These are phyloP conservation scores for Odocoileus virginianus DNA, from an alignment of 2,113 vertebrate species.

Conservation along the genomic window DNA sequence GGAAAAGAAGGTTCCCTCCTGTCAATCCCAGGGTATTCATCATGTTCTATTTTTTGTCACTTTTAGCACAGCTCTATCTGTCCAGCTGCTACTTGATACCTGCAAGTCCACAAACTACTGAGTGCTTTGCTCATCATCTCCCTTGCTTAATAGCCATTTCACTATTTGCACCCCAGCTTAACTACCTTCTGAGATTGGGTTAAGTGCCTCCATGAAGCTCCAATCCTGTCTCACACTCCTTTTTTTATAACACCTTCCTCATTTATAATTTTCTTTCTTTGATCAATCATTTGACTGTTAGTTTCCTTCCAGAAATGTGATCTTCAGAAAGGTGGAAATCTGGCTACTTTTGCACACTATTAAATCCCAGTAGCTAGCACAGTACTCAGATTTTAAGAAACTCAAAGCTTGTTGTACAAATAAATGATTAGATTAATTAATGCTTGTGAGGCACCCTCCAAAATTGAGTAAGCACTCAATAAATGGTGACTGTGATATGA, in stretches of 20 bases:
- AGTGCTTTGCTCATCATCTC: neutral
- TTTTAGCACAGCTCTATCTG: neutral
- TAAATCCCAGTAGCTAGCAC: neutral
- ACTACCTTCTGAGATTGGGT: neutral
- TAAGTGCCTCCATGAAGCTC: neutral
- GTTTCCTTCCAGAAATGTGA: neutral
- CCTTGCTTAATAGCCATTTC: neutral
- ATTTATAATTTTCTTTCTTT: neutral
- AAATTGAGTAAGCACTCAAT: neutral
- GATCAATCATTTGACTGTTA: neutral
- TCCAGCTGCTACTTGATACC: neutral
- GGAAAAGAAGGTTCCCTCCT: neutral
- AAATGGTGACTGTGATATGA: neutral
- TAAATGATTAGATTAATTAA: neutral
- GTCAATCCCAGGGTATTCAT: neutral
- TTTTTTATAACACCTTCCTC: neutral
- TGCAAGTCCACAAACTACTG: neutral
- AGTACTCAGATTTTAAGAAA: neutral
- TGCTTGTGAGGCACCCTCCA: neutral
- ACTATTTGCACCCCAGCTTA: neutral
- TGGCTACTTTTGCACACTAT: neutral
- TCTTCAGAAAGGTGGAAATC: neutral
- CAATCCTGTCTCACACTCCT: neutral
- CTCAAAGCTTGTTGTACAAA: neutral
- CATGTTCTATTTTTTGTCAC: neutral